These are phyloP conservation scores for rabbit (Oryctolagus cuniculus) DNA, from an alignment of 2,113 vertebrate genomes.

Conservation along the genomic window mOryCun1.1 NC_091432.1:53249501-53250000, in stretches of 20 bases:
- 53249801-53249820: not conserved
- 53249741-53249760: not conserved
- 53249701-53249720: not conserved
- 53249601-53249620: not conserved
- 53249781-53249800: not conserved
- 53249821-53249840: not conserved
- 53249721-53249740: not conserved
- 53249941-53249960: not conserved
- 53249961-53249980: not conserved
- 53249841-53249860: not conserved
- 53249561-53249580: too few relatives aligned
- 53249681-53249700: not conserved
- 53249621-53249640: not conserved
- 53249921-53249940: not conserved
- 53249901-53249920: not conserved
- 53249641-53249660: not conserved
- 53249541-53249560: too few relatives aligned
- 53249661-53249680: not conserved
- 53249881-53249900: not conserved
- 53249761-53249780: not conserved
- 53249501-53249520: too few relatives aligned
- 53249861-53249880: not conserved
- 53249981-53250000: not conserved
- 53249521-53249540: too few relatives aligned
- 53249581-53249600: conserved; percentile 19